A percentile compares a stretch with the other conserved stretches of the same genome.
Conservation (phyloP, 2,797 vertebrate species). For the Ambastaia sidthimunki region DNA sequence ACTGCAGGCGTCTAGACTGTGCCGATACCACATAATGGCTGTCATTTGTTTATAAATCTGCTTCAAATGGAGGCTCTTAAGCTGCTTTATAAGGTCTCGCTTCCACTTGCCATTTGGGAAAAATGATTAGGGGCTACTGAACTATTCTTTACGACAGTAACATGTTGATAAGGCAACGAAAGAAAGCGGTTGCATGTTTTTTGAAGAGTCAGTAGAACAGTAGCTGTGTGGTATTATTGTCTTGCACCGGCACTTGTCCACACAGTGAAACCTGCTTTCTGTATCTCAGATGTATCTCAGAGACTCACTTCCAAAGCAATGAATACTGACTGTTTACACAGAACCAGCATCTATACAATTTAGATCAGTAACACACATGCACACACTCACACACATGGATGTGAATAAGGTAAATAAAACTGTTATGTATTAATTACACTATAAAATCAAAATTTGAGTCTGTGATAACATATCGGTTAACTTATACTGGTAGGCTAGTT, state of each 20-base stretch:
- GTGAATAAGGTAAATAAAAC: neutral
- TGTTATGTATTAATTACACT: neutral
- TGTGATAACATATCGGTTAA: too few species aligned
- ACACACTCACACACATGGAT: neutral
- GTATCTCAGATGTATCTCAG: slow-evolving; percentile 56
- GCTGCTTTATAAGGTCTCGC: slow-evolving; percentile 39
- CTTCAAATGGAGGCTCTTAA: slow-evolving; percentile 31
- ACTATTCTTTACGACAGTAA: slow-evolving; percentile 72
- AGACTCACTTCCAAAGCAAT: neutral
- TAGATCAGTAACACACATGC: neutral
- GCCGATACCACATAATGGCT: slow-evolving; percentile 50
- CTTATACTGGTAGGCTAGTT: too few species aligned
- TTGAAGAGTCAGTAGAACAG: slow-evolving; percentile 68
- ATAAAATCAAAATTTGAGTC: neutral
- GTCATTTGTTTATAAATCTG: slow-evolving; percentile 55
- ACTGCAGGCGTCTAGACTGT: slow-evolving; percentile 18
- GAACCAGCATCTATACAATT: slow-evolving; percentile 43
- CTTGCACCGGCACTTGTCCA: slow-evolving; percentile 64
- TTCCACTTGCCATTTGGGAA: slow-evolving; percentile 54
- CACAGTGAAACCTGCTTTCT: slow-evolving; percentile 67
- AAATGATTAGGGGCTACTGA: slow-evolving; percentile 67
- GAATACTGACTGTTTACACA: slow-evolving; percentile 41
- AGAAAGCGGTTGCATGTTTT: slow-evolving; percentile 64
- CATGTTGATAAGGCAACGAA: slow-evolving; percentile 65
- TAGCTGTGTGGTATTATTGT: slow-evolving; percentile 70